Evolutionary conservation across 2,113 vertebrate species (phyloP), one percentile per base, ranked within the genome.

Genomic region (Nerophis ophidion): DNA sequence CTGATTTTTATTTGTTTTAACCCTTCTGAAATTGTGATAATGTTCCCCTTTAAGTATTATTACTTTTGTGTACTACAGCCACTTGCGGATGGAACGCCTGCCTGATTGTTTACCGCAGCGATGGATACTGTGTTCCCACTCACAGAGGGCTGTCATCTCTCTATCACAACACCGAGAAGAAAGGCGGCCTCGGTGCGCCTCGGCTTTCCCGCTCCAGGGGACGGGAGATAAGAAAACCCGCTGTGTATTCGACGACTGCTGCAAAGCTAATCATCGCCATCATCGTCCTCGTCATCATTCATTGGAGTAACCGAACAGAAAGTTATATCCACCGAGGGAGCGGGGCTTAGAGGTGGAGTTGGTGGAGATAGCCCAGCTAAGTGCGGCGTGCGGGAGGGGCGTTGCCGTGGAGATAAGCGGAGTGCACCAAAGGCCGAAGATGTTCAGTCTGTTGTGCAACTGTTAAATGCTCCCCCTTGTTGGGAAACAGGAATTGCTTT

Each of bases 381-480:
- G 45, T 47, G 40, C 38, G 1, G 4, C 62, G 35, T 35, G 59
- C 13, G 3, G 60, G 50, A 65, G 16, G 61, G 42, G 19, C 56
- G 65, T 75, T 65, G 66, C 7, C 0, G 49, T 60, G 4, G 5
- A 26, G 62, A 66, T 64, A 51, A 65, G 55, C 71, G 66, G 5
- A 68, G 74, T 70, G 45, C 49, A 54, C 45, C 26, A 59, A 35
- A 74, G 59, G 55, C 53, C 5, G 62, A 65, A 47, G 46, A 75
- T 66, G 63, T 67, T 61, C 36, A 44, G 58, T 58, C 57, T 65
- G 63, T 60, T 64, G 79, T 82, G 71, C 51, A 80, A 75, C 71
- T 65, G 59, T 65, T 69, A 72, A 81, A 74, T 67, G 52, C 58
- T 73, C 54, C 59, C 48, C 40, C 12, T 34, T 19, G 40, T 12